These are phyloP conservation scores for Toxonevra muliebris DNA, from an alignment of 2,888 invertebrate species.

Conservation along the genomic window DNA sequence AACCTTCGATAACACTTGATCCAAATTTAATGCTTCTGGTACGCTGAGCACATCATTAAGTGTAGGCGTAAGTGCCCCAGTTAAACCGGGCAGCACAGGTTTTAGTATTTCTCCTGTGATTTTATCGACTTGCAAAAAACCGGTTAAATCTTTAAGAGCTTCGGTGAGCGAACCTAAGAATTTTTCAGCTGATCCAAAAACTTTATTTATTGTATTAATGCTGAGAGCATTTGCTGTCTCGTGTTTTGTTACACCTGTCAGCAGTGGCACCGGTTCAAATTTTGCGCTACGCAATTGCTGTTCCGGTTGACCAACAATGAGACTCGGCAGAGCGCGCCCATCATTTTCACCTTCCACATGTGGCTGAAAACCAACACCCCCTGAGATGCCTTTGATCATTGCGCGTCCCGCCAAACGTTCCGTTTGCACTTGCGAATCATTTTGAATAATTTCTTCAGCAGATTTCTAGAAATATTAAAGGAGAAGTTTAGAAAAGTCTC, in stretches of 20 bases:
- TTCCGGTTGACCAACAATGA: conserved; percentile 72
- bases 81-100: conserved; percentile 55
- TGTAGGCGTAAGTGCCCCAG: conserved; percentile 48
- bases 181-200: conserved; percentile 57
- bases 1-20: conserved; percentile 58
- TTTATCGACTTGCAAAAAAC: conserved; percentile 54
- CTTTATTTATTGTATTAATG: conserved; percentile 50
- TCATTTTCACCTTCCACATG: conserved; percentile 76
- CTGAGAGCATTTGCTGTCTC: conserved; percentile 69
- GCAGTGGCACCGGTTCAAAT: conserved; percentile 71
- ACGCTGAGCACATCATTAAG: conserved; percentile 57
- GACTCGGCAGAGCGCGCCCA: conserved; percentile 72
- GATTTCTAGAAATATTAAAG: conserved; percentile 52
- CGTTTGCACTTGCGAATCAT: conserved; percentile 71
- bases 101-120: conserved; percentile 54
- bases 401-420: conserved; percentile 69
- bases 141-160: conserved; percentile 49
- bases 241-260: conserved; percentile 78
- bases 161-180: conserved; percentile 55
- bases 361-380: conserved; percentile 72
- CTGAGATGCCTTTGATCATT: conserved; percentile 73
- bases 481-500: background rate
- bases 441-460: conserved; percentile 58
- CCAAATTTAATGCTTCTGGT: conserved; percentile 52
- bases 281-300: conserved; percentile 69